phyloP scores from a whole-genome alignment of 2,113 vertebrate genomes.

The Chionodraco myersi region DNA sequence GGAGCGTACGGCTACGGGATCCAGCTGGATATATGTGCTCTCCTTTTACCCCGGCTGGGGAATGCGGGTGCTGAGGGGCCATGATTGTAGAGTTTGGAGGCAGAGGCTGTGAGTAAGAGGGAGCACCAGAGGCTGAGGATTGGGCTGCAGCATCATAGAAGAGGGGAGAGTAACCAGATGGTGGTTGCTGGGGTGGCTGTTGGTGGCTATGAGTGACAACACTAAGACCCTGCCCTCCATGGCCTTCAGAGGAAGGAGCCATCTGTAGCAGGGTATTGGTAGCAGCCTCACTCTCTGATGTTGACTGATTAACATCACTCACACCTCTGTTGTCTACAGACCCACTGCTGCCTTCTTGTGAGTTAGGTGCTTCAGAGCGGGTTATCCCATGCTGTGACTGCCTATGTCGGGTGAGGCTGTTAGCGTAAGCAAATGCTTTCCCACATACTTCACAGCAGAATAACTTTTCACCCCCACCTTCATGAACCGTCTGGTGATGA shows the following conservation, averaged over 20 bases:
- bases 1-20: constrained; percentile 81
- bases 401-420: constrained; percentile 92
- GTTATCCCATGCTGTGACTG: constrained; percentile 89
- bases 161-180: constrained; percentile 83
- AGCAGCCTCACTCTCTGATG: constrained; percentile 85
- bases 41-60: constrained; percentile 84
- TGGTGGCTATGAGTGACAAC: constrained; percentile 82
- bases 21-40: constrained; percentile 85
- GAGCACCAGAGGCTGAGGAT: constrained; percentile 75
- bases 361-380: constrained; percentile 75
- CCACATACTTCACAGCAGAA: constrained; percentile 94
- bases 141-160: constrained; percentile 82
- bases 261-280: constrained; percentile 86
- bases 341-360: constrained; percentile 75
- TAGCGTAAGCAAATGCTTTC: constrained; percentile 93
- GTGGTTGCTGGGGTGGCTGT: constrained; percentile 78
- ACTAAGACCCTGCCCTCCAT: constrained; percentile 77
- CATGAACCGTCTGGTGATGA: constrained; percentile 92
- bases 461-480: constrained; percentile 86
- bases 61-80: constrained; percentile 84
- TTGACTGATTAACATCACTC: constrained; percentile 74
- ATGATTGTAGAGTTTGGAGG: constrained; percentile 84
- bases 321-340: constrained; percentile 74
- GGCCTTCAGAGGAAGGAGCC: constrained; percentile 77
- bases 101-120: constrained; percentile 82